Percentiles rank a stretch among this genome's conserved stretches.
Evolutionary conservation across 2,888 invertebrate genomes (phyloP).

Genomic region (Pterostichus madidus): DNA sequence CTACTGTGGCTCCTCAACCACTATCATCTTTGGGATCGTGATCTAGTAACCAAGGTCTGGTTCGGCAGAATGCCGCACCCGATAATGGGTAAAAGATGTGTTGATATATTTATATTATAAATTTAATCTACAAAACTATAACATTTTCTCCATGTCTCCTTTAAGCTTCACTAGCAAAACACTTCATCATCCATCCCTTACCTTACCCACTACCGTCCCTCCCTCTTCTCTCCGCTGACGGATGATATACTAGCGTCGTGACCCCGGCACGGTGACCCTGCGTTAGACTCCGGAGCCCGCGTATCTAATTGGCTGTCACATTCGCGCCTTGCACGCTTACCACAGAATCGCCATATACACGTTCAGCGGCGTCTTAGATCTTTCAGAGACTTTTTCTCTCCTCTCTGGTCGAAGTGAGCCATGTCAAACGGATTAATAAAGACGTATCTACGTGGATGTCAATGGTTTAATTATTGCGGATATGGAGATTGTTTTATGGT

Average conservation of each 20-base stretch:
- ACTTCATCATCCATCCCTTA: constrained; percentile 7
- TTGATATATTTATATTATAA: too few relatives aligned
- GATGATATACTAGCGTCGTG: constrained; percentile 53
- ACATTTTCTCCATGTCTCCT: too few relatives aligned
- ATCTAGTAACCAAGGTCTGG: too few relatives aligned
- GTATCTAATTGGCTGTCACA: constrained; percentile 58
- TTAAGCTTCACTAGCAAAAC: too few relatives aligned
- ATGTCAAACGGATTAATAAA: constrained; percentile 34
- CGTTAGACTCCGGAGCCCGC: constrained; percentile 23
- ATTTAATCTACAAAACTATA: too few relatives aligned
- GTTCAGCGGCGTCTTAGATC: constrained; percentile 20
- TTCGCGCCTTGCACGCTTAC: constrained; percentile 29
- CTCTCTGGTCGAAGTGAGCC: too few relatives aligned
- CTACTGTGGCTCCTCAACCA: too few relatives aligned
- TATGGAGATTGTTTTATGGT: constrained; percentile 22
- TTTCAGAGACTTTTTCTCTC: neutral
- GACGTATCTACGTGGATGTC: constrained; percentile 17
- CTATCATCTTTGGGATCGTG: too few relatives aligned
- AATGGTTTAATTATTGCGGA: constrained; percentile 41
- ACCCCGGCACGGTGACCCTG: constrained; percentile 49
- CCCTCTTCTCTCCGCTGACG: neutral
- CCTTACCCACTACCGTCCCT: constrained; percentile 19
- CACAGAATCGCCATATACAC: neutral
- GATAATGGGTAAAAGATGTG: too few relatives aligned
- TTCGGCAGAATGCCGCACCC: too few relatives aligned